Evolutionary conservation across 1,140 invertebrate genomes (phyloP).

Genomic region (Trichonephila clavipes): DNA sequence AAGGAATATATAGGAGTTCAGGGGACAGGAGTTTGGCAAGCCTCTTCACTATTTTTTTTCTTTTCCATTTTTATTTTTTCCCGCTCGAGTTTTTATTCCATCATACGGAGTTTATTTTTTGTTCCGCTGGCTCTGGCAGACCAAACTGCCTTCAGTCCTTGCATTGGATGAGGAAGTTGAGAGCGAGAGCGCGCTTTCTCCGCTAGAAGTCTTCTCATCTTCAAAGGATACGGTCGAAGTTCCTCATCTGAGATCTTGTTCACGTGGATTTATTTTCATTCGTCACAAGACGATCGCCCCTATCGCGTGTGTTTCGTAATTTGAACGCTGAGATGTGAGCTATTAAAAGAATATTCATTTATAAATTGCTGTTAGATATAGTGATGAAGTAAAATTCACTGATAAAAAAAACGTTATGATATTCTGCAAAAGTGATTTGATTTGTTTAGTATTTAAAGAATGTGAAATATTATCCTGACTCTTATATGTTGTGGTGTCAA

Average conservation of each 20-base stretch:
- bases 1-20: conserved; percentile 3
- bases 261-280: conserved; percentile 33
- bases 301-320: too few relatives aligned
- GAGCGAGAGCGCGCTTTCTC: not conserved
- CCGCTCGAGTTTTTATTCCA: conserved; percentile 12
- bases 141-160: not conserved
- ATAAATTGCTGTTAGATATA: too few relatives aligned
- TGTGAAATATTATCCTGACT: too few relatives aligned
- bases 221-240: conserved; percentile 1
- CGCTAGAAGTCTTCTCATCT: conserved; percentile 3
- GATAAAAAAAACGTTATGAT: too few relatives aligned
- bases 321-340: too few relatives aligned
- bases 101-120: conserved; percentile 1
- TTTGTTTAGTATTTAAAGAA: too few relatives aligned
- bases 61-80: conserved; percentile 13
- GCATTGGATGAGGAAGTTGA: not conserved
- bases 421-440: too few relatives aligned
- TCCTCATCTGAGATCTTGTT: not conserved
- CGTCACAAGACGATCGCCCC: too few relatives aligned
- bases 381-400: too few relatives aligned
- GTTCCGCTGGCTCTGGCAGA: not conserved
- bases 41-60: not conserved
- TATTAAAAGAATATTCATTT: too few relatives aligned
- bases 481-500: too few relatives aligned
- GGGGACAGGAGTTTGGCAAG: not conserved